phyloP scores from a whole-genome alignment of 2,113 vertebrate species.

The Melanotaenia duboulayi region DNA sequence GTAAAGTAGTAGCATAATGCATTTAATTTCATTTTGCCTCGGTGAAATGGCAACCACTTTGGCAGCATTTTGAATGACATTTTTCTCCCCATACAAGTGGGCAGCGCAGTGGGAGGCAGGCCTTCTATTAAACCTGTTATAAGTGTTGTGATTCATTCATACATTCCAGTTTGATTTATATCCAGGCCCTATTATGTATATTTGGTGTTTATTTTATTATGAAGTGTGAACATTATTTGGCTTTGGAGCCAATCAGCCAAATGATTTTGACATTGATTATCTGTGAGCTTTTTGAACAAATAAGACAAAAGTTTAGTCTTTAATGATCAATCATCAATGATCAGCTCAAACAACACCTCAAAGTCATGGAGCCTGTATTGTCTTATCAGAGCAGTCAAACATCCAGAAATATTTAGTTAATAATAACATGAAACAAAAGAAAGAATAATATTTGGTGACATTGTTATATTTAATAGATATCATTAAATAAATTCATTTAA shows the following conservation, averaged over 20 bases:
- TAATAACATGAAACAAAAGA: too few relatives aligned
- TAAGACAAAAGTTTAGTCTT: too few relatives aligned
- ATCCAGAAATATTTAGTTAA: too few relatives aligned
- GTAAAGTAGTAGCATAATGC: neutral
- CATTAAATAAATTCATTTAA: too few relatives aligned
- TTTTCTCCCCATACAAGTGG: slow-evolving; percentile 53
- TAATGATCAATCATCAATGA: too few relatives aligned
- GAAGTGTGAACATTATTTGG: slow-evolving; percentile 13
- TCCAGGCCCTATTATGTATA: slow-evolving; percentile 16
- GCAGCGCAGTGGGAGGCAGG: slow-evolving; percentile 49
- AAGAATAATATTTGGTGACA: too few relatives aligned
- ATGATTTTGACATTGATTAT: too few relatives aligned
- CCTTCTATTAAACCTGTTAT: slow-evolving; percentile 58
- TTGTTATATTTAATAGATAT: too few relatives aligned
- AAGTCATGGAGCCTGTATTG: too few relatives aligned
- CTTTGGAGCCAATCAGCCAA: neutral
- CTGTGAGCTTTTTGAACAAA: too few relatives aligned
- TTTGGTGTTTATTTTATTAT: slow-evolving; percentile 6
- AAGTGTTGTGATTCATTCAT: slow-evolving; percentile 56
- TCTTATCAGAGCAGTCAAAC: too few relatives aligned
- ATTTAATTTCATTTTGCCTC: slow-evolving; percentile 13
- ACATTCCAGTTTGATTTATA: slow-evolving; percentile 48
- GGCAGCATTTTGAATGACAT: slow-evolving; percentile 57
- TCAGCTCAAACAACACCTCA: too few relatives aligned
- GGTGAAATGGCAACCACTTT: slow-evolving; percentile 3